A percentile compares a stretch with the other conserved stretches of the same genome.
These are phyloP conservation scores for Alaudala cheleensis DNA, from an alignment of 2,113 vertebrate genomes.

Conservation along the genomic window DNA sequence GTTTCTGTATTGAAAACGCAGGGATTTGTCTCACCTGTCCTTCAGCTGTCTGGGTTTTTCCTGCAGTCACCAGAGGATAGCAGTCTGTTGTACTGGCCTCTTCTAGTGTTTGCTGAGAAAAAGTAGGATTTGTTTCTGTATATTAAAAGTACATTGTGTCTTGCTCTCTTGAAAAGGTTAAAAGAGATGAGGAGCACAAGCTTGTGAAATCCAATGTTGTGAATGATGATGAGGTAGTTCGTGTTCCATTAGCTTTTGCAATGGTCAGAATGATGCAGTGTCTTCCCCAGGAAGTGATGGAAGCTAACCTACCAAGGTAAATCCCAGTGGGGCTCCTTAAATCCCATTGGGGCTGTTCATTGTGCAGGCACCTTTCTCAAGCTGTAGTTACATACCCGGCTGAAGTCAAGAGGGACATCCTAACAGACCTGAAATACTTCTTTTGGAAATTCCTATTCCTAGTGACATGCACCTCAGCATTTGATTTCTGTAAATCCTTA, in stretches of 20 bases:
- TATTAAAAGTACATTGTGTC: neutral
- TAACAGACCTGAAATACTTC: neutral
- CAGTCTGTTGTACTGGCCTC: neutral
- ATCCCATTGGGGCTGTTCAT: neutral
- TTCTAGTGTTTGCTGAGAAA: neutral
- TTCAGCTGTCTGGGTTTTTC: neutral
- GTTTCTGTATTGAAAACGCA: neutral
- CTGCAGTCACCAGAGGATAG: neutral
- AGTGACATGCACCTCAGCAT: neutral
- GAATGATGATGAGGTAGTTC: slow-evolving; percentile 91
- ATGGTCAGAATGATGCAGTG: slow-evolving; percentile 95
- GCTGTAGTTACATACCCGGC: rapidly evolving
- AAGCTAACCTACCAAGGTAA: slow-evolving; percentile 89
- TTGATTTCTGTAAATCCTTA: neutral
- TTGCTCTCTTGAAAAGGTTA: slow-evolving; percentile 77
- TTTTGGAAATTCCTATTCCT: neutral
- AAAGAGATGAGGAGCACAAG: slow-evolving; percentile 94
- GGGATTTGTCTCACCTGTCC: neutral
- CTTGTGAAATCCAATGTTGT: slow-evolving; percentile 86
- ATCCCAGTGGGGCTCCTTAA: neutral
- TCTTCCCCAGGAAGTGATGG: slow-evolving; percentile 88
- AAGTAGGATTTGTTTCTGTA: neutral
- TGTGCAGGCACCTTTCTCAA: neutral
- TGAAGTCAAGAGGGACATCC: neutral
- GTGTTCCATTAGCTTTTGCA: slow-evolving; percentile 92